Base-by-base conservation (phyloP, 1,140 invertebrate genomes). In the Heliothis subflexa region DNA sequence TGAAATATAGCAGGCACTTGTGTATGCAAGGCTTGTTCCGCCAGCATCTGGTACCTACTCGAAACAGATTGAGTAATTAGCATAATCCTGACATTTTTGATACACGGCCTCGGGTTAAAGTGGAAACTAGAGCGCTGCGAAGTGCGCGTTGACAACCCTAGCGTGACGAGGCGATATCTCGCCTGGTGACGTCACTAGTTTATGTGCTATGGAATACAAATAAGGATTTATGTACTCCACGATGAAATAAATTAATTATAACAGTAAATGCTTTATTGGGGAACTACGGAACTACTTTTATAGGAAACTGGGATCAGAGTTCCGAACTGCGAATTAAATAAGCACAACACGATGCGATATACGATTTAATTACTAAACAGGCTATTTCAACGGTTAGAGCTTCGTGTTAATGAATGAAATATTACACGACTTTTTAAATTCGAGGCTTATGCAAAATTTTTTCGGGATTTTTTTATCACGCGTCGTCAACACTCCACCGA, bases 21-120 rank as follows among this genome's bases (percentile, higher is more conserved):
- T 49, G 59, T 62, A 75, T 75, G 57, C 72, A 61, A 47, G 18
- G 40, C 72, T 33, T 62, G 72, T 75, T 75, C 33, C 45, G 47
- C 33, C 47, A 45, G 57, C 72, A 75, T 75, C 72, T 62, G 72
- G 45, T 75, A 16, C n/a, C n/a, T n/a, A n/a, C 64, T 68, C 47
- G 59, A 21, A 72, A 64, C 55, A 72, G 68, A 79, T 73, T 75
- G 64, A 61, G 55, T 55, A 76, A 76, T 80, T 71, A 74, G 66
- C 73, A 71, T 76, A 80, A 80, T 61, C 25, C 54, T n/a, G 18
- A 52, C 72, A 80, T 68, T 79, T 78, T 73, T 73, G 62, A 55
- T 78, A 78, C 62, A 64, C 64, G 40, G 57, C 55, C 25, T 57
- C 28, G 68, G 40, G 52, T 54, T 73, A 16, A 45, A 45, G 45